Base-by-base conservation (phyloP, 1,140 invertebrate species). In the Whitmania pigra region DNA sequence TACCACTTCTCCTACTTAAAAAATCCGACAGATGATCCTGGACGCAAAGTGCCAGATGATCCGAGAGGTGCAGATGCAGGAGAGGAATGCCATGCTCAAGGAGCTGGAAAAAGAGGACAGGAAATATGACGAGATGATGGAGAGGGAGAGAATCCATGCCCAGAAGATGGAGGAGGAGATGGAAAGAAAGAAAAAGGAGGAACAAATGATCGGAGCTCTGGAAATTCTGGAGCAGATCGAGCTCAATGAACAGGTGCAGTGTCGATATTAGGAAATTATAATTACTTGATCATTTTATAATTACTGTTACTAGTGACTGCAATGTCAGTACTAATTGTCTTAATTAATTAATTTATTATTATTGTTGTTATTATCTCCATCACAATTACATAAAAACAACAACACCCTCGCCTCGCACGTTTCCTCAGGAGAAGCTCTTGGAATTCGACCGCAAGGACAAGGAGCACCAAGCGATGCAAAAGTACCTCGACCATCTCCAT, bases 21-120 rank as follows among this genome's bases (percentile, higher is more conserved):
- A 49, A 20, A 6, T 36, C 9, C 36, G 75, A 49, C 75, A 82
- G 82, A 68, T 83, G 36, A 83, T 83, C 36, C 74, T 80, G 53
- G 82, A 83, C 76, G 81, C 82, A 22, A 83, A 83, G 75, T 82
- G 81, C 68, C 82, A 83, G 75, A 81, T 81, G 0, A 83, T 83
- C 66, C 73, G 82, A 71, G 82, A 83, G 76, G 82, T 82, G 36
- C 82, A 83, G 75, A 76, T 83, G 5, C 72, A 81, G 36, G 82
- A 83, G 77, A 82, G 82, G 71, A 75, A 77, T 18, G 76, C 79
- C 67, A 80, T 83, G 29, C 75, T 77, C 49, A 73, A 72, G 29
- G 82, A 83, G 74, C 78, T 82, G 77, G 75, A 72, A 25, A 78
- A 77, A 0, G 82, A 83, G 72, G 80, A 83, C 43, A 78, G 78